These are phyloP conservation scores for Epinephelus moara DNA, from an alignment of 2,113 vertebrate species.

Conservation along the genomic window DNA sequence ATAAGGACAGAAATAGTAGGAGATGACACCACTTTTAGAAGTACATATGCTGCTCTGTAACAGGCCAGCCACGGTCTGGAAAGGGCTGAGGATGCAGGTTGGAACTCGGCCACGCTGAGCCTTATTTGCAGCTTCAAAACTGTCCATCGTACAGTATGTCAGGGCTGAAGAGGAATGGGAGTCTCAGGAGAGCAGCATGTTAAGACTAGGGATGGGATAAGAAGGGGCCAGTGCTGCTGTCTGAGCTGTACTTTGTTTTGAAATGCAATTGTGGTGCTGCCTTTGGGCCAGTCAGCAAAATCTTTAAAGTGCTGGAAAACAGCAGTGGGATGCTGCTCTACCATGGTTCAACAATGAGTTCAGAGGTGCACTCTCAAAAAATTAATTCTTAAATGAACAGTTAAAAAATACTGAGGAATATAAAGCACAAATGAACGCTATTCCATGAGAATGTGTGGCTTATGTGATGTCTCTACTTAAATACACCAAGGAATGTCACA, in stretches of 20 bases:
- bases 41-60: constrained; percentile 8
- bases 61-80: not conserved
- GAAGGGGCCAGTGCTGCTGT: constrained; percentile 13
- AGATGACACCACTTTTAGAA: not conserved
- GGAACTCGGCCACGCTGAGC: constrained; percentile 10
- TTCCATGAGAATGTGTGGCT: not conserved
- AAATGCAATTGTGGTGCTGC: not conserved
- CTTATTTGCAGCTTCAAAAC: constrained; percentile 34
- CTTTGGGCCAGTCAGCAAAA: constrained; percentile 17
- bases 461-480: not conserved
- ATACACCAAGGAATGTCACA: not conserved
- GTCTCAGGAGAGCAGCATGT: constrained; percentile 33
- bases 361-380: not conserved
- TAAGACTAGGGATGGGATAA: constrained; percentile 3
- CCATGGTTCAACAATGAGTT: not conserved
- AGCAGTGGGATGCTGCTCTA: constrained; percentile 3
- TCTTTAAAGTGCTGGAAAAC: not conserved
- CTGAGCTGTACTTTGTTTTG: constrained; percentile 39
- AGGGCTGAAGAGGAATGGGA: not conserved
- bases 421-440: not conserved
- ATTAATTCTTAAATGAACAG: constrained; percentile 1
- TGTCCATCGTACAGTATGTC: constrained; percentile 22
- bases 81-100: constrained; percentile 21
- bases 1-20: not conserved
- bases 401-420: not conserved